Evolutionary conservation across 2,797 vertebrate genomes (phyloP).

Genomic region (Rhincodon typus): DNA sequence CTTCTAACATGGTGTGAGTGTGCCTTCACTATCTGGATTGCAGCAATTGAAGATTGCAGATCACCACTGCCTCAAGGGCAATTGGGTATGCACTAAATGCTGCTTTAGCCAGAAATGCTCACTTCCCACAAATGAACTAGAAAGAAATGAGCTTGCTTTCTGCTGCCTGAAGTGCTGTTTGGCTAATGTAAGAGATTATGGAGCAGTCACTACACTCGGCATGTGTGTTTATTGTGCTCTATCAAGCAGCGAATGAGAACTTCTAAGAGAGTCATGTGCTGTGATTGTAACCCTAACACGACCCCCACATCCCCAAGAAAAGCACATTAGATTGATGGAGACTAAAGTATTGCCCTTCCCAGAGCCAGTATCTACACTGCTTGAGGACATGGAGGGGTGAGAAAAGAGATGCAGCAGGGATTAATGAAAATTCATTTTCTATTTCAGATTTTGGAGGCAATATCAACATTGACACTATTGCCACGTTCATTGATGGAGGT

Average conservation of each 20-base stretch:
- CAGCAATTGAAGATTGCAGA: too few species aligned
- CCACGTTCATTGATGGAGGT: slow-evolving; percentile 87
- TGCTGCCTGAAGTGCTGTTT: background rate
- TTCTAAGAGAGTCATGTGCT: background rate
- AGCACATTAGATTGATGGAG: background rate
- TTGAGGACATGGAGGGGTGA: background rate
- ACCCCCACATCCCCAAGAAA: background rate
- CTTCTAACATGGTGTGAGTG: too few species aligned
- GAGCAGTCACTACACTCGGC: background rate
- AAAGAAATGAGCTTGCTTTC: background rate
- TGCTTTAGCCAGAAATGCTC: too few species aligned
- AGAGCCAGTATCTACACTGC: background rate
- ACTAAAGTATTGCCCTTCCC: background rate
- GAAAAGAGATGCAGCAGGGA: background rate
- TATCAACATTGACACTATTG: slow-evolving; percentile 92
- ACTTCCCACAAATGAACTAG: background rate
- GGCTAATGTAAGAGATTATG: background rate
- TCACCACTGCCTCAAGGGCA: too few species aligned
- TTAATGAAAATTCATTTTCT: background rate
- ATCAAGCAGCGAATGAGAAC: background rate
- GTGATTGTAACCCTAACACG: background rate
- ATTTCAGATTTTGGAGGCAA: slow-evolving; percentile 91
- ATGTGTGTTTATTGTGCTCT: background rate
- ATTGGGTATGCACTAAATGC: too few species aligned
- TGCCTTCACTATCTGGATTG: too few species aligned